phyloP scores from a whole-genome alignment of 1,140 invertebrate species.

The Campoletis sonorensis region DNA sequence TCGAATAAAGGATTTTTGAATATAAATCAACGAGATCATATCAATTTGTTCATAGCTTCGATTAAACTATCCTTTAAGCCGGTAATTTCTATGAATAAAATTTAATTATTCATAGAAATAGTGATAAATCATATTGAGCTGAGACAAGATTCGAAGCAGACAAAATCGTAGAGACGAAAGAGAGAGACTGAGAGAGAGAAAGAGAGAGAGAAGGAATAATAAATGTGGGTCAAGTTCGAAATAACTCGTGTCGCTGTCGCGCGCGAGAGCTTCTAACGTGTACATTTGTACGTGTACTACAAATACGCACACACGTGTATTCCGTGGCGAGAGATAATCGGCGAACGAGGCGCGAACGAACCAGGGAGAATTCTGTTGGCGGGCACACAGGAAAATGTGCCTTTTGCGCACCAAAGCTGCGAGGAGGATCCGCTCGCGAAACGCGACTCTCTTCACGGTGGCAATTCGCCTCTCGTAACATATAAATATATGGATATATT shows the following conservation, averaged over 20 bases:
- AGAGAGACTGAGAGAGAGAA: slow-evolving; percentile 12
- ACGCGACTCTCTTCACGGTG: not conserved
- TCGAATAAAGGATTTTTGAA: too few relatives aligned
- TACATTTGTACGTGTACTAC: slow-evolving; percentile 2
- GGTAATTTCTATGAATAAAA: too few relatives aligned
- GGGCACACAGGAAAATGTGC: not conserved
- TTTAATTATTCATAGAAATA: not conserved
- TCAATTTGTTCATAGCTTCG: too few relatives aligned
- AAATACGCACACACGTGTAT: not conserved
- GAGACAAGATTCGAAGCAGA: not conserved
- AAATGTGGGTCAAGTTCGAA: slow-evolving; percentile 68
- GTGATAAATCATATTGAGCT: not conserved
- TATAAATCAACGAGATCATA: too few relatives aligned
- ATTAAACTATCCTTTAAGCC: too few relatives aligned
- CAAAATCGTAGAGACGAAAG: slow-evolving; percentile 1
- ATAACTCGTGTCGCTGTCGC: slow-evolving; percentile 55
- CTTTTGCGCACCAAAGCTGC: not conserved
- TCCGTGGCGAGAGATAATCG: not conserved
- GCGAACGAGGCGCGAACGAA: slow-evolving; percentile 10
- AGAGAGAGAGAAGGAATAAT: slow-evolving; percentile 2
- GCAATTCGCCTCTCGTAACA: not conserved
- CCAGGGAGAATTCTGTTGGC: not conserved
- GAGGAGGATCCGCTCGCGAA: not conserved
- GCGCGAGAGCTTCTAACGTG: not conserved
- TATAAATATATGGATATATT: not conserved